phyloP scores from a whole-genome alignment of 2,113 vertebrate genomes.

The Salvelinus namaycush region DNA sequence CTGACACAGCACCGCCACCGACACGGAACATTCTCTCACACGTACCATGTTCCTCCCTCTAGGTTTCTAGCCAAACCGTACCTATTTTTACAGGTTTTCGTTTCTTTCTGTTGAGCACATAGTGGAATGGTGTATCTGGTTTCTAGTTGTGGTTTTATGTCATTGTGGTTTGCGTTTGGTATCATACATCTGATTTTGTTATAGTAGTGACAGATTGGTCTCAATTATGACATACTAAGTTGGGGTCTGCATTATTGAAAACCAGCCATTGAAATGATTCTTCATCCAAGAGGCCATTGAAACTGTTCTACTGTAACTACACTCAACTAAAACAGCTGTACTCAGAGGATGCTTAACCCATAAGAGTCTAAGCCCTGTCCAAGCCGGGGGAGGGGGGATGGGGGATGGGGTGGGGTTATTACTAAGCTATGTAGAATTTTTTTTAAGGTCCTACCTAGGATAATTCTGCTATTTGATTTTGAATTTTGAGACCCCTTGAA shows the following conservation, averaged over 20 bases:
- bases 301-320: background rate
- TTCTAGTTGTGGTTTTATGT: background rate
- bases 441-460: too few relatives aligned
- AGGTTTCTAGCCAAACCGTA: slow-evolving; percentile 12
- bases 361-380: too few relatives aligned
- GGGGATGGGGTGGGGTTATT: too few relatives aligned
- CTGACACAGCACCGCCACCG: slow-evolving; percentile 47
- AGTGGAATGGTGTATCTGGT: background rate
- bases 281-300: background rate
- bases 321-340: background rate
- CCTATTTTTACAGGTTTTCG: background rate
- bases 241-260: background rate
- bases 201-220: background rate
- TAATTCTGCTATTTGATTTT: too few relatives aligned
- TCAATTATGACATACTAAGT: background rate
- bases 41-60: slow-evolving; percentile 38
- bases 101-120: background rate
- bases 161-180: background rate
- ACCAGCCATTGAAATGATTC: background rate
- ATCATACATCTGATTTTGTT: background rate
- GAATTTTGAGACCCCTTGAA: too few relatives aligned
- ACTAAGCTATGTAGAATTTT: too few relatives aligned
- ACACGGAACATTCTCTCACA: slow-evolving; percentile 41
- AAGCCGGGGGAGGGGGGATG: too few relatives aligned
- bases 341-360: background rate